These are phyloP conservation scores for Hystrix brachyura DNA, from an alignment of 2,113 vertebrate species.

Conservation along the genomic window DNA sequence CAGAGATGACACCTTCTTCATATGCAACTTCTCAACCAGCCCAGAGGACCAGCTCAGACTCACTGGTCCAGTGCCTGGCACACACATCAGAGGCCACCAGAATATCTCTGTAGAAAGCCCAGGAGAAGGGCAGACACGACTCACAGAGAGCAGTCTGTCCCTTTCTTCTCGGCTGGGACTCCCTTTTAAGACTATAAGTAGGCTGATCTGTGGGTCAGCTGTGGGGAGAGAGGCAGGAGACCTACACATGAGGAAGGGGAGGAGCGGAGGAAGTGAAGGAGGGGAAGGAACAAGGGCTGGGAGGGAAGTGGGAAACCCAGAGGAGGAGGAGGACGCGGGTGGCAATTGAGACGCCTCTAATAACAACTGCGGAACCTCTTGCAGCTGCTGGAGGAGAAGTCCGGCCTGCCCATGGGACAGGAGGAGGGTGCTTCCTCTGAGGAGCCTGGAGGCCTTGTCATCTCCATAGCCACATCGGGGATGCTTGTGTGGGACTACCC, in stretches of 20 bases:
- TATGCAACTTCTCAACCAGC: background rate
- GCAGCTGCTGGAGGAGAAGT: conserved; percentile 22
- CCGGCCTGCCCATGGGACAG: background rate
- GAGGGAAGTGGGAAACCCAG: conserved; percentile 22
- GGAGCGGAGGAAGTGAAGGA: background rate
- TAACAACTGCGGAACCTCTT: background rate
- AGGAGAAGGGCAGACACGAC: background rate
- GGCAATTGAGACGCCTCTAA: background rate
- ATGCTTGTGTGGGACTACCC: background rate
- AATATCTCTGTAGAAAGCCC: background rate
- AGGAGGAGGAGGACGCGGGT: background rate
- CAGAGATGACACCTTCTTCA: background rate
- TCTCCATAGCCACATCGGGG: background rate
- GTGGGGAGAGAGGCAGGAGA: conserved; percentile 32
- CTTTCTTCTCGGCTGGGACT: background rate
- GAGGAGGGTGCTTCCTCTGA: background rate
- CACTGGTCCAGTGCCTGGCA: background rate
- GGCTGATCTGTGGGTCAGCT: conserved; percentile 71
- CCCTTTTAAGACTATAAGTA: background rate
- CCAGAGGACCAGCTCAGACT: background rate
- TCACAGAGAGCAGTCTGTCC: background rate
- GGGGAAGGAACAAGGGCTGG: background rate
- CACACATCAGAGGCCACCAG: background rate
- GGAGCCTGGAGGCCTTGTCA: background rate
- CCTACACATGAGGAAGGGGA: background rate